Evolutionary conservation across 2,888 invertebrate species (phyloP), one percentile per base, ranked within the genome.

Genomic region (Andrena fulva): DNA sequence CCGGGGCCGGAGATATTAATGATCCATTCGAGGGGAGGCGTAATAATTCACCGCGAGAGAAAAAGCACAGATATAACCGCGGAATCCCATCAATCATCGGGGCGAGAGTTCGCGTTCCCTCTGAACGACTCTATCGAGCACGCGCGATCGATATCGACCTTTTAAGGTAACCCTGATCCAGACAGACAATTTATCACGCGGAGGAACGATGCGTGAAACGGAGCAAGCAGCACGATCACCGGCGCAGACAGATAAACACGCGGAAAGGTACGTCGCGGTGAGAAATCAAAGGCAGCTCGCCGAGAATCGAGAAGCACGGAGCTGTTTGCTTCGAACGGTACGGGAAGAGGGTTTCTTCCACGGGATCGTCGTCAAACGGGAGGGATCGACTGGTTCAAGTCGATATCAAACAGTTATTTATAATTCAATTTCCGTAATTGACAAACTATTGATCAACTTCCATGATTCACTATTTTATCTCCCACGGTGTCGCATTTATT

Each of bases 91-190:
- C 82, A 56, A 82, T 82, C 82, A 82, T 75, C 42, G 33, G n/a
- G 10, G 10, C 42, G 5, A 48, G 69, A 31, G 66, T 69, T 62
- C 12, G 35, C 27, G 16, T 35, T 62, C 64, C 64, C 68, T 42
- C 62, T 67, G 62, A 76, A 82, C 76, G 82, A 82, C 82, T 82
- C 82, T 82, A 82, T 82, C 77, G 68, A 76, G 52, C 68, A 59
- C 52, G 60, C 64, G 50, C 70, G 72, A 82, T 82, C 82, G 82
- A 71, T 82, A 81, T 82, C 82, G 82, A 82, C 66, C 82, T 74
- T 74, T 82, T 75, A 75, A 70, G 82, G 82, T 71, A 82, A 82
- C 67, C 70, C 75, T 81, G 82, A 82, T 82, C 29, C 20, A 10
- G 83, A 77, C 77, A 24, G 77, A 77, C 77, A 67, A 83, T 82